Conservation (phyloP, 2,797 vertebrate genomes). For the Limnodromus scolopaceus region DNA sequence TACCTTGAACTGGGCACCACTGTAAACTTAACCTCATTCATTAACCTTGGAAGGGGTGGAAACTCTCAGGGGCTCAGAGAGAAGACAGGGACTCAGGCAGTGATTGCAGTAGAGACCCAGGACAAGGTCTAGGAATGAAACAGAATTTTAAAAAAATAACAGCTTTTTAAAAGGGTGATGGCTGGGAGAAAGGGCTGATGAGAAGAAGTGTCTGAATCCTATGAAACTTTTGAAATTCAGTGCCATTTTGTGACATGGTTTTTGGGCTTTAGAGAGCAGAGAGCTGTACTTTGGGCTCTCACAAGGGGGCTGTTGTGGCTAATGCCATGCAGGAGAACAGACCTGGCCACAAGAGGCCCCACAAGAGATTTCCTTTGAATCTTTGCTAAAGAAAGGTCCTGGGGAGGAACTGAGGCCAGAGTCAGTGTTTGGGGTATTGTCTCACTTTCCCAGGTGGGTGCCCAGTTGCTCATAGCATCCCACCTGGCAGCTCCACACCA, state of each 20-base stretch:
- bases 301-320: fast-evolving
- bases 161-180: fast-evolving
- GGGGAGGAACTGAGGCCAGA: no score
- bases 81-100: background rate
- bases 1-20: background rate
- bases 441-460: background rate
- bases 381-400: background rate
- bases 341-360: background rate
- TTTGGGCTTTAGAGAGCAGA: background rate
- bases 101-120: background rate
- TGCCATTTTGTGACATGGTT: background rate
- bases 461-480: background rate
- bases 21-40: background rate
- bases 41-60: background rate
- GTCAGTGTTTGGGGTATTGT: background rate
- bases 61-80: background rate
- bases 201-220: background rate
- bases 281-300: fast-evolving
- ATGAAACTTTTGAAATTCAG: background rate
- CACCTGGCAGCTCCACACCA: background rate
- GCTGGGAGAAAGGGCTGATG: background rate
- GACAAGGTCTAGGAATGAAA: background rate
- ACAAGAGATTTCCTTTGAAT: background rate
- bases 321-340: background rate
- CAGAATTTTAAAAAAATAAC: background rate